phyloP scores from a whole-genome alignment of 1,140 invertebrate genomes.

The Bombus confusus region DNA sequence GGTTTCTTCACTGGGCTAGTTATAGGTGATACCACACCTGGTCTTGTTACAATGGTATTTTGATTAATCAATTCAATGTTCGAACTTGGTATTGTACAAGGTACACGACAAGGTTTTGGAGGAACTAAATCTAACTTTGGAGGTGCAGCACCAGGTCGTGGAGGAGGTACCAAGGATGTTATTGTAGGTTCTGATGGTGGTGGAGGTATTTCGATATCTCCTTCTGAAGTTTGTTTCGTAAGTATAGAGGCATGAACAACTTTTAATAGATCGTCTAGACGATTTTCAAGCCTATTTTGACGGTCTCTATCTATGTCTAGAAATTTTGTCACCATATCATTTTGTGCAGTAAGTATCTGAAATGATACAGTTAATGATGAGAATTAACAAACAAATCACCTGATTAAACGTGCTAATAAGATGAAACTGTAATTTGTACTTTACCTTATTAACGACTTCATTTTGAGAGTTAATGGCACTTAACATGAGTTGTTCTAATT shows the following conservation, averaged over 20 bases:
- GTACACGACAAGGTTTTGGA: constrained; percentile 80
- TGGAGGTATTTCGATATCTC: constrained; percentile 34
- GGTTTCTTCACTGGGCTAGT: constrained; percentile 69
- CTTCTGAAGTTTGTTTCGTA: constrained; percentile 66
- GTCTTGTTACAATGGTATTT: constrained; percentile 72
- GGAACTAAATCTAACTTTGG: constrained; percentile 80
- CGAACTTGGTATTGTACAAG: constrained; percentile 73
- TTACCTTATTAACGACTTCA: constrained; percentile 81
- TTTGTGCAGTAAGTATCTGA: constrained; percentile 80
- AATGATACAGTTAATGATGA: no score
- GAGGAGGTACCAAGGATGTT: constrained; percentile 77
- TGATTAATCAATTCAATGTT: constrained; percentile 76
- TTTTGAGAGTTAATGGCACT: constrained; percentile 80
- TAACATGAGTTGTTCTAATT: constrained; percentile 78
- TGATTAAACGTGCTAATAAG: background rate
- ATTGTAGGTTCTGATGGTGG: constrained; percentile 67
- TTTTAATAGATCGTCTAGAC: constrained; percentile 78
- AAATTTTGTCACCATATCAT: constrained; percentile 78
- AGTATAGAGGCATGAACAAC: constrained; percentile 76
- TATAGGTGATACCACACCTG: constrained; percentile 75
- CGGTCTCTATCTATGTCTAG: constrained; percentile 79
- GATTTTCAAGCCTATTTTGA: constrained; percentile 78
- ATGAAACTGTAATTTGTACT: constrained; percentile 16
- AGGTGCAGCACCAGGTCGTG: constrained; percentile 76
- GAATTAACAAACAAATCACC: constrained; percentile 7